These are phyloP conservation scores for Mellivora capensis DNA, from an alignment of 2,113 vertebrate species.

Conservation along the genomic window DNA sequence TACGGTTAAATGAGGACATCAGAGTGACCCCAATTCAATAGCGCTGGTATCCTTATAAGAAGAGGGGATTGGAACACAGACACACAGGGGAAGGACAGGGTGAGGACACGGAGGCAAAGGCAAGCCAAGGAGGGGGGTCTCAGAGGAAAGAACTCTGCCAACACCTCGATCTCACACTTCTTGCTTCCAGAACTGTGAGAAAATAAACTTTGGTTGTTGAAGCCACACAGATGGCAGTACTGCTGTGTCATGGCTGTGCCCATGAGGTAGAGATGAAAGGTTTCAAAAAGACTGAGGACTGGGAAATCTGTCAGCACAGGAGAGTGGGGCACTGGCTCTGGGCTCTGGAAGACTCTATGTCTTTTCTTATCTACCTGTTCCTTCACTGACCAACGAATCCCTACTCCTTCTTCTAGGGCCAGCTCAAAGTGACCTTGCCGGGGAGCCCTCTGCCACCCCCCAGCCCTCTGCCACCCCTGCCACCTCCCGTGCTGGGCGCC, in stretches of 20 bases:
- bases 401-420: neutral
- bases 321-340: neutral
- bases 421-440: neutral
- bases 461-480: rapidly evolving
- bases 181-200: neutral
- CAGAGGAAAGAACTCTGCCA: neutral
- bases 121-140: neutral
- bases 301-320: neutral
- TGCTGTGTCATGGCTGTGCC: neutral
- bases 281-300: neutral
- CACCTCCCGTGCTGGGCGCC: rapidly evolving
- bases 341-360: neutral
- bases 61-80: neutral
- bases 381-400: neutral
- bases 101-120: neutral
- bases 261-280: neutral
- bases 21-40: neutral
- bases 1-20: neutral
- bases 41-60: neutral
- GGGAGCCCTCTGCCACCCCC: rapidly evolving
- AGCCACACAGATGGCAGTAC: neutral
- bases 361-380: neutral
- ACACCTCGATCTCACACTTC: neutral
- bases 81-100: neutral
- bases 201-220: neutral